A percentile compares a stretch with the other conserved stretches of the same genome.
These are phyloP conservation scores for Lacerta agilis DNA, from an alignment of 2,797 vertebrate species.

Conservation along the genomic window DNA sequence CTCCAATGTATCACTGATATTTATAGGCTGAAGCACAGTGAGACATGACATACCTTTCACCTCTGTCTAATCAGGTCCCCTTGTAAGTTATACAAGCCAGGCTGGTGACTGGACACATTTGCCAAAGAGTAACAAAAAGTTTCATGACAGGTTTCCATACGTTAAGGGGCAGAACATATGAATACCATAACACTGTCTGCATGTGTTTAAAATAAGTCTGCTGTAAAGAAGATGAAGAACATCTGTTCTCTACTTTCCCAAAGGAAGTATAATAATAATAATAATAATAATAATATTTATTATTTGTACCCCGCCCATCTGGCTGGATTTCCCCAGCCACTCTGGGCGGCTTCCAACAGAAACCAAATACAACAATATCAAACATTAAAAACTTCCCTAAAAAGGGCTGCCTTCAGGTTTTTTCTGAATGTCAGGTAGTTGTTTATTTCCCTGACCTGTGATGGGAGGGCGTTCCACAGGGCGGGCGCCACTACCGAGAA, in stretches of 20 bases:
- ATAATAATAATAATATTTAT: too few relatives aligned
- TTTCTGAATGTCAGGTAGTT: too few relatives aligned
- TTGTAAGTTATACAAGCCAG: background rate
- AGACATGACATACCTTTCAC: background rate
- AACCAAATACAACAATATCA: too few relatives aligned
- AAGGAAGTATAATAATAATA: too few relatives aligned
- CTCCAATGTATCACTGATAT: background rate
- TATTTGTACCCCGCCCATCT: too few relatives aligned
- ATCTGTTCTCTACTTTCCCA: background rate
- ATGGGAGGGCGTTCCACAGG: too few relatives aligned
- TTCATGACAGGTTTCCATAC: background rate
- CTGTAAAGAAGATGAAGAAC: constrained; percentile 14
- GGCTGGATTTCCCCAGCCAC: too few relatives aligned
- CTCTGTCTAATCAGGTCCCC: background rate
- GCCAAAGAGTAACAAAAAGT: background rate
- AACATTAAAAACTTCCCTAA: too few relatives aligned
- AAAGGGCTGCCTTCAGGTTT: too few relatives aligned
- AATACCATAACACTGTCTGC: background rate
- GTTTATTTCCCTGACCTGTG: too few relatives aligned
- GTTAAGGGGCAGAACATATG: background rate
- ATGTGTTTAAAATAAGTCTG: background rate
- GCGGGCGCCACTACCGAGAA: too few relatives aligned
- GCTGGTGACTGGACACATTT: background rate
- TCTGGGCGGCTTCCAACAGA: too few relatives aligned
- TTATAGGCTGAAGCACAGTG: background rate